These are phyloP conservation scores for Octomys mimax DNA, from an alignment of 2,797 vertebrate genomes.

Conservation along the genomic window DNA sequence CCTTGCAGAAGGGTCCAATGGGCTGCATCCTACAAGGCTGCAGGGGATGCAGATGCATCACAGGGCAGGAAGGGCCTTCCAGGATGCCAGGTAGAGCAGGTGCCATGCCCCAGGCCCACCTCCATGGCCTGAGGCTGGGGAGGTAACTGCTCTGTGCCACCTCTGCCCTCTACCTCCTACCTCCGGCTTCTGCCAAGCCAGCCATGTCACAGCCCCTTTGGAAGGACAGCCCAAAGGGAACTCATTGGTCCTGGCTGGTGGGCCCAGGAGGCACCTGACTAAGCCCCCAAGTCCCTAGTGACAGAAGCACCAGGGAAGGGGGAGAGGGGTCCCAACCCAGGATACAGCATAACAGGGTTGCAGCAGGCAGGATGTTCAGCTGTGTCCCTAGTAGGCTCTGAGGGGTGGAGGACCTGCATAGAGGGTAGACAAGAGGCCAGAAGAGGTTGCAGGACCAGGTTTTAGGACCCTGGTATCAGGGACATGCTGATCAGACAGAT, in stretches of 20 bases:
- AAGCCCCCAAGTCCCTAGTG: not conserved
- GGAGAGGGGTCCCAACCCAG: rapidly evolving
- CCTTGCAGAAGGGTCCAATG: not conserved
- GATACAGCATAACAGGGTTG: not conserved
- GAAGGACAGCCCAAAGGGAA: not conserved
- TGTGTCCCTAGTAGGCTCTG: not conserved
- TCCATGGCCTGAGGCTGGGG: not conserved
- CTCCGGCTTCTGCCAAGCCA: not conserved
- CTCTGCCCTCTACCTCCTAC: not conserved
- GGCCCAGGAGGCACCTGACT: not conserved
- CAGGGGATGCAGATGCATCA: not conserved
- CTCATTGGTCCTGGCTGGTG: not conserved
- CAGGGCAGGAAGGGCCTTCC: rapidly evolving
- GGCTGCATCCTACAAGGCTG: rapidly evolving
- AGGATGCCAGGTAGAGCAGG: constrained; percentile 46
- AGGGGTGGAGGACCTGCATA: not conserved
- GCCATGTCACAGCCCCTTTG: not conserved
- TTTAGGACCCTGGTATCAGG: not conserved
- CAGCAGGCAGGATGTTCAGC: rapidly evolving
- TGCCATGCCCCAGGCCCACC: not conserved
- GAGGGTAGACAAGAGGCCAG: not conserved
- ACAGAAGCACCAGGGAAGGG: not conserved
- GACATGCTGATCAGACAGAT: rapidly evolving
- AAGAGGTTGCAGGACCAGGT: not conserved
- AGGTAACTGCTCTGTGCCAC: not conserved